These are phyloP conservation scores for Spea bombifrons DNA, from an alignment of 2,113 vertebrate genomes.

Conservation along the genomic window DNA sequence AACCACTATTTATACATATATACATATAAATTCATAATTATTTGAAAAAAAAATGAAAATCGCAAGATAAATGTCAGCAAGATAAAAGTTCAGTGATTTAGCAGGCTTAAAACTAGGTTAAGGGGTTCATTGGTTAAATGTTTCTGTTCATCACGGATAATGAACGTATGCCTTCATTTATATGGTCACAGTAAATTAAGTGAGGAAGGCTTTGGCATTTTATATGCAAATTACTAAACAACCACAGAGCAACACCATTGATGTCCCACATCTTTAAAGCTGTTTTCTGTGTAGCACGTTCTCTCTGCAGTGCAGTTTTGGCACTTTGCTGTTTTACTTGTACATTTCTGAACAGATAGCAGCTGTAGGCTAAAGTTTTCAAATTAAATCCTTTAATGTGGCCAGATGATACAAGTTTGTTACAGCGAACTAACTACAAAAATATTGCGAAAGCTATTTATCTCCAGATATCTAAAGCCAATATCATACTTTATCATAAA, in stretches of 20 bases:
- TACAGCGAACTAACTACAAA: background rate
- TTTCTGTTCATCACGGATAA: constrained; percentile 40
- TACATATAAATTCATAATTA: no score
- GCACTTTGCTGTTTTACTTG: constrained; percentile 22
- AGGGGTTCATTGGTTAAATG: constrained; percentile 39
- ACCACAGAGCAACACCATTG: constrained; percentile 4
- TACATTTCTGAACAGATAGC: constrained; percentile 28
- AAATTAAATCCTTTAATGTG: constrained; percentile 26
- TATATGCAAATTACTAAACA: constrained; percentile 43
- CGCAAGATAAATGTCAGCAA: background rate
- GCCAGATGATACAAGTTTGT: background rate
- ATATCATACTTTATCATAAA: no score
- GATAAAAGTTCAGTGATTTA: background rate
- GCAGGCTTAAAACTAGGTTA: constrained; percentile 19
- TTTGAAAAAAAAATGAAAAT: background rate
- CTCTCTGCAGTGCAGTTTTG: constrained; percentile 16
- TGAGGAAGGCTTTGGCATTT: constrained; percentile 29
- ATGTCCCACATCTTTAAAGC: constrained; percentile 21
- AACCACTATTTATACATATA: no score
- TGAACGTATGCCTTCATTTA: constrained; percentile 40
- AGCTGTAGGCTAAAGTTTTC: constrained; percentile 13
- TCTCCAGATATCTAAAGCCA: no score
- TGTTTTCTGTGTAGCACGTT: background rate
- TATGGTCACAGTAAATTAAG: constrained; percentile 44
- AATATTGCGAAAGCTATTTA: no score